A percentile compares a stretch with the other conserved stretches of the same genome.
Conservation (phyloP, 2,113 vertebrate genomes). For the Hypanus sabinus region DNA sequence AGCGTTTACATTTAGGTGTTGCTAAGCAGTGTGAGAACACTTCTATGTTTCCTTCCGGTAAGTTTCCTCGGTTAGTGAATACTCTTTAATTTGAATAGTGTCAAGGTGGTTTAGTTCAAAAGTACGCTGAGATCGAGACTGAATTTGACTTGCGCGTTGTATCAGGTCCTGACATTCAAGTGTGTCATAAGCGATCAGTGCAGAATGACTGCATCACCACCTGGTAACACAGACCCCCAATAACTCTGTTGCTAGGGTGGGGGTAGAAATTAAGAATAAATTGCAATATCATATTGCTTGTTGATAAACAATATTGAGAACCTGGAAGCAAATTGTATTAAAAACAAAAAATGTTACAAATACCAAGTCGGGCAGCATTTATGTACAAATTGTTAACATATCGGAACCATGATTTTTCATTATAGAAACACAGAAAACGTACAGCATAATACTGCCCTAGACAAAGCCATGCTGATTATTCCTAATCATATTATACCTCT, state of each 20-base stretch:
- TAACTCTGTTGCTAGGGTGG: not conserved
- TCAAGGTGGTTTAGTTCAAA: not conserved
- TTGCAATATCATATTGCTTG: not conserved
- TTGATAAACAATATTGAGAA: not conserved
- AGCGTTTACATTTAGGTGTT: constrained; percentile 50
- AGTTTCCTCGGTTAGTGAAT: not conserved
- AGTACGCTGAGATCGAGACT: not conserved
- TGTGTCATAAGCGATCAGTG: not conserved
- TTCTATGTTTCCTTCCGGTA: not conserved
- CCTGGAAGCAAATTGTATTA: not conserved
- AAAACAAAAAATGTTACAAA: too few species aligned
- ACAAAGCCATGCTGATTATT: too few species aligned
- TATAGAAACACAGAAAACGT: too few species aligned
- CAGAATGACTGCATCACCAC: not conserved
- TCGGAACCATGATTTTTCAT: too few species aligned
- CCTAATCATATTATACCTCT: too few species aligned
- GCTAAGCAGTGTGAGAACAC: constrained; percentile 55
- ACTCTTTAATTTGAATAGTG: not conserved
- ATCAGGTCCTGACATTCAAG: not conserved
- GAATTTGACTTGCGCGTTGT: not conserved
- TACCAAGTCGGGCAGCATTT: too few species aligned
- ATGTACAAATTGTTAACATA: too few species aligned
- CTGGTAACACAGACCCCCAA: not conserved
- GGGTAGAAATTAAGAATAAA: not conserved
- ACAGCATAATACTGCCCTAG: too few species aligned